A percentile compares a stretch with the other conserved stretches of the same genome.
Evolutionary conservation across 2,113 vertebrate species (phyloP).

Genomic region (Ginglymostoma cirratum): DNA sequence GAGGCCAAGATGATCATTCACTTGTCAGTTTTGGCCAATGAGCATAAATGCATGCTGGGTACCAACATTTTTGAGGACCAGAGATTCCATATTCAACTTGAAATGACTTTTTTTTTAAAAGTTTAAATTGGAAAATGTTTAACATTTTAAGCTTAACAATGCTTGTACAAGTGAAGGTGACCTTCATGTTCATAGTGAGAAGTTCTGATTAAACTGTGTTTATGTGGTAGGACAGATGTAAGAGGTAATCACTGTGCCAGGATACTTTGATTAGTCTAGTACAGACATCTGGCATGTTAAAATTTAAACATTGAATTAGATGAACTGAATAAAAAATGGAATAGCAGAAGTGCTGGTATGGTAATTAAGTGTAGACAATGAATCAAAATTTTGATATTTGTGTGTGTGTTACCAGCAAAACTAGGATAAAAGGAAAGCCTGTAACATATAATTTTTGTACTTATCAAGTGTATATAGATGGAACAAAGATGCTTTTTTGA

Average conservation of each 20-base stretch:
- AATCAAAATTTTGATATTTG: not conserved
- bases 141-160: not conserved
- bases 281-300: conserved; percentile 22
- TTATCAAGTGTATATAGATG: not conserved
- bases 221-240: conserved; percentile 21
- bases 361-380: not conserved
- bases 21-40: not conserved
- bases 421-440: not conserved
- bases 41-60: not conserved
- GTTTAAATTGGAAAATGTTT: not conserved
- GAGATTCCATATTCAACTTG: not conserved
- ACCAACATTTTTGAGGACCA: not conserved
- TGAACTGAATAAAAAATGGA: conserved; percentile 26
- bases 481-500: no score
- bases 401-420: not conserved
- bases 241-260: conserved; percentile 7
- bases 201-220: conserved; percentile 1
- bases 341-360: not conserved
- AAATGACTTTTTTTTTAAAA: not conserved
- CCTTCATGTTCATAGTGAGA: not conserved
- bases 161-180: conserved; percentile 1
- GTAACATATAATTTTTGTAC: not conserved
- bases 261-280: not conserved
- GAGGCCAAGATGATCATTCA: not conserved
- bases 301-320: conserved; percentile 18